Base-by-base conservation (phyloP, 2,113 vertebrate genomes). In the Rhagologus leucostigma region DNA sequence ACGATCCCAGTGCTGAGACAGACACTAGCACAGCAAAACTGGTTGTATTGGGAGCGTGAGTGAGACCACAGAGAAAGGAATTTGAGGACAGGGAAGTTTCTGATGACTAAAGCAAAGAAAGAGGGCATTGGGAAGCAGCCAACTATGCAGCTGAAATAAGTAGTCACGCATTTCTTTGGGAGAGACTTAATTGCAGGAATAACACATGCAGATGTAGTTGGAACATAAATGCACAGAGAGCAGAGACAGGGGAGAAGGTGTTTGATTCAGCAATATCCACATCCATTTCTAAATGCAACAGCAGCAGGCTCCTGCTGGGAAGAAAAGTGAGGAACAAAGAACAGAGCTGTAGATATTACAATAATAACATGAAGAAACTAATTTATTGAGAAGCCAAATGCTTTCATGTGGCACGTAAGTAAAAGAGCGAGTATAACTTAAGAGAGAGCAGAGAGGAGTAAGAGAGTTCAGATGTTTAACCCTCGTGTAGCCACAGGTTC, bases 11-110 rank as follows among this genome's bases (percentile, higher is more conserved):
- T 16, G 73, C 73, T 80, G 90, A 93, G 90, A 84, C 85, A 94
- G 87, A 97, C 91, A 94, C 92, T 91, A 94, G 90, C 93, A 1
- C 90, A 95, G 96, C 96, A 93, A 91, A 97, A 94, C 90, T 75
- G 80, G 80, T 68, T 64, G 68, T 71, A 78, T 27, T 70, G 79
- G 86, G 88, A 95, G 80, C 30, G 63, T 52, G 87, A 89, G 68
- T 13, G 86, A 95, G 95, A 93, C 94, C 91, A 93, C 91, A 96
- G 89, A 97, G 93, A 96, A 84, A 95, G 80, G 95, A 95, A 95
- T 95, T 82, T 95, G 82, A 93, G 92, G 90, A 86, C 84, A 84
- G 65, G 60, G 90, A 93, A 84, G 88, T 62, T 94, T 95, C 92
- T 94, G 96, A 94, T 93, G 90, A 96, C 76, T 84, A 44, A 64